Conservation (phyloP, 2,113 vertebrate genomes). For the Nanorana parkeri region DNA sequence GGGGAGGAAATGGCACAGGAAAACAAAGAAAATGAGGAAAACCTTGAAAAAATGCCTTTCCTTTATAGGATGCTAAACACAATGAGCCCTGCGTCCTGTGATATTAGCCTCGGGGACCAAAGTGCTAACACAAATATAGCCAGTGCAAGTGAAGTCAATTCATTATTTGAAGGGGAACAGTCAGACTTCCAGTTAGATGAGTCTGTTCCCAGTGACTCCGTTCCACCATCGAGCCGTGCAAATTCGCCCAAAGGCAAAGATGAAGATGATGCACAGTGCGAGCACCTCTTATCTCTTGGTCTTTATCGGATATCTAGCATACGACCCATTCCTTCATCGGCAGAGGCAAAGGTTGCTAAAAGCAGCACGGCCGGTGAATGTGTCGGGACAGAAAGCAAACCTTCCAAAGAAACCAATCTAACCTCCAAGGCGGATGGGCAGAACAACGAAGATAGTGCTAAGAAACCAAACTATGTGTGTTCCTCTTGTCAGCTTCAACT, state of each 20-base stretch:
- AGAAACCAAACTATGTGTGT: constrained; percentile 39
- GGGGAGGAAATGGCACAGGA: constrained; percentile 60
- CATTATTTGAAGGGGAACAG: constrained; percentile 67
- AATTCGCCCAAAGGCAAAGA: constrained; percentile 59
- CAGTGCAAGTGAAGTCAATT: constrained; percentile 70
- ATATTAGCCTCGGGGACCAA: constrained; percentile 58
- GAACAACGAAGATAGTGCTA: constrained; percentile 30
- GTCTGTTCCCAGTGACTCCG: constrained; percentile 18
- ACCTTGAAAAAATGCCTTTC: constrained; percentile 62
- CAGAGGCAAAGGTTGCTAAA: constrained; percentile 2
- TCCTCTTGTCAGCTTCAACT: not conserved
- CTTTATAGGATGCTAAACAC: constrained; percentile 70
- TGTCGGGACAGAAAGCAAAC: not conserved
- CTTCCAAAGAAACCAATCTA: not conserved
- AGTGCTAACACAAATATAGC: constrained; percentile 61
- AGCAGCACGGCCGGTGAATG: constrained; percentile 2
- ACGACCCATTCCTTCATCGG: constrained; percentile 34
- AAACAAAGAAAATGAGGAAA: constrained; percentile 67
- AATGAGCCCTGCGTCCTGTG: constrained; percentile 66
- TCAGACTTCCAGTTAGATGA: constrained; percentile 65
- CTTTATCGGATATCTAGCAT: constrained; percentile 65
- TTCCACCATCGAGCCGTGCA: constrained; percentile 56
- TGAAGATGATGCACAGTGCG: constrained; percentile 68
- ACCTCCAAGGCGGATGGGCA: not conserved
- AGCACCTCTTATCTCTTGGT: constrained; percentile 72